Evolutionary conservation across 2,888 invertebrate genomes (phyloP), one percentile per base, ranked within the genome.

Genomic region (Argynnis bischoffii): DNA sequence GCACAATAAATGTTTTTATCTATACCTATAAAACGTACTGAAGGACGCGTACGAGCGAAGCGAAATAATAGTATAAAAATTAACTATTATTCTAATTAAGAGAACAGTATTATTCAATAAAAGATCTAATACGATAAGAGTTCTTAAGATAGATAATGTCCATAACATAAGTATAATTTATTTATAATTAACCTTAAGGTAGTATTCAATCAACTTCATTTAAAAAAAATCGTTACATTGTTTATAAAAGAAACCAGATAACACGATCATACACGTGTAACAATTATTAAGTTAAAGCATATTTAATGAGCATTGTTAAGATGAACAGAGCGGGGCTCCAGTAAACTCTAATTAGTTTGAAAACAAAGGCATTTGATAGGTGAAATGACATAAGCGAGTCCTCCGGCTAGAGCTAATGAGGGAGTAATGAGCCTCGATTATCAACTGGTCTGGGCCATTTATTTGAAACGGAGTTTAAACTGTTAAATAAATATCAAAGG

Each of bases 271-370:
- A 82, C 82, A 83, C 80, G 78, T 82, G 83, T 86, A 84, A 72
- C 81, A 85, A 85, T 85, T 85, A 84, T 79, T 77, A 75, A 73
- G 74, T 74, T 73, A 76, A 80, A 82, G 72, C 70, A 75, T 75
- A 71, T 71, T 72, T 80, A 79, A 77, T 77, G 76, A 75, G 77
- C 73, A 70, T 78, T 78, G 79, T 80, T 74, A 72, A 76, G 71
- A 74, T 75, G 51, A 75, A 70, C 71, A 74, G 79, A 80, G 81
- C 77, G 78, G 77, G 76, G 79, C 77, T 73, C 73, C 71, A 72
- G 73, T 73, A 71, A 81, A 80, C 81, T 85, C 82, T 86, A 87
- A 89, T 90, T 88, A 88, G 85, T 87, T 87, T 76, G 78, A 84
- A 84, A 89, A 88, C 85, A 86, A 86, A 85, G 79, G 82, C 81